Evolutionary conservation across 2,797 vertebrate genomes (phyloP).

Genomic region (Bovichtus diacanthus): DNA sequence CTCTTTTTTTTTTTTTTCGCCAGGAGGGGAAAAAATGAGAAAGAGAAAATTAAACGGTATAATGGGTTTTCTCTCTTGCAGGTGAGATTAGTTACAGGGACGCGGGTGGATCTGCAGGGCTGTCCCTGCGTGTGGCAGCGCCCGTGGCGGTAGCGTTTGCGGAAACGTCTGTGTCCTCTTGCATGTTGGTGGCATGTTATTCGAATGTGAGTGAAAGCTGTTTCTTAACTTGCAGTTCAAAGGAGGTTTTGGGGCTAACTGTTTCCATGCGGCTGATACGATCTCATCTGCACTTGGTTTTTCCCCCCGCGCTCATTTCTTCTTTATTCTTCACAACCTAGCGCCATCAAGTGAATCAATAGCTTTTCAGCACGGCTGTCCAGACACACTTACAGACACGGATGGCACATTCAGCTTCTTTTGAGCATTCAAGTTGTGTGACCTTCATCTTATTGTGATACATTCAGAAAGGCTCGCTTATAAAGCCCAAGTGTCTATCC

Average conservation of each 20-base stretch:
- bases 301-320: conserved; percentile 39
- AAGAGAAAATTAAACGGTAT: conserved; percentile 74
- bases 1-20: conserved; percentile 57
- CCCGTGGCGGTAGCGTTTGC: neutral
- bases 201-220: conserved; percentile 62
- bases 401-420: conserved; percentile 38
- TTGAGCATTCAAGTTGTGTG: neutral
- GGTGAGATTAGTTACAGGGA: conserved; percentile 66
- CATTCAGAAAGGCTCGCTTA: conserved; percentile 15
- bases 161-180: conserved; percentile 4
- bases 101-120: conserved; percentile 34
- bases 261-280: conserved; percentile 78
- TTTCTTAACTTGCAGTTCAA: conserved; percentile 73
- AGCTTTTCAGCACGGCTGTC: conserved; percentile 57
- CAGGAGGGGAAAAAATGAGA: conserved; percentile 72
- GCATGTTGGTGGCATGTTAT: conserved; percentile 68
- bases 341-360: conserved; percentile 55
- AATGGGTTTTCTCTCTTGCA: conserved; percentile 75
- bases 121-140: conserved; percentile 20
- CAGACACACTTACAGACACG: conserved; percentile 36
- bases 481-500: conserved; percentile 25
- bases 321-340: conserved; percentile 64
- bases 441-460: conserved; percentile 32
- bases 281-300: conserved; percentile 60
- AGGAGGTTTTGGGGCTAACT: conserved; percentile 70